Evolutionary conservation across 1,140 invertebrate genomes (phyloP).

Genomic region (Goniozus legneri): DNA sequence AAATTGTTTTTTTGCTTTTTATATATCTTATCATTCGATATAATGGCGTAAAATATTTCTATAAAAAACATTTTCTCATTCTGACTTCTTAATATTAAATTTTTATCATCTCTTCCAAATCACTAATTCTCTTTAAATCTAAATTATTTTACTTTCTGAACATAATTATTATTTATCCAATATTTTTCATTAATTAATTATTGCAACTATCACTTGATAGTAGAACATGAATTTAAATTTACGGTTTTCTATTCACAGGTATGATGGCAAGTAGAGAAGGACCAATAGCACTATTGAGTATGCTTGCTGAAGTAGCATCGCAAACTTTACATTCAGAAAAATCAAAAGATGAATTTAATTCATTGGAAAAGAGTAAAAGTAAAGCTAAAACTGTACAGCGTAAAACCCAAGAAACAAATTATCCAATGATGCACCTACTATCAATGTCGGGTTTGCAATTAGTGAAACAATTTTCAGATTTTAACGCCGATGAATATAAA

Average conservation of each 20-base stretch:
- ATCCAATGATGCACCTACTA: constrained; percentile 52
- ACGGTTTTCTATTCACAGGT: constrained; percentile 18
- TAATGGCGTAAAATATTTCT: no score
- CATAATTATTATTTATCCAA: neutral
- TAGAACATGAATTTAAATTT: neutral
- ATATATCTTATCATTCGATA: no score
- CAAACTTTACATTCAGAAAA: constrained; percentile 53
- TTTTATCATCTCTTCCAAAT: neutral
- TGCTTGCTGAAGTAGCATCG: constrained; percentile 57
- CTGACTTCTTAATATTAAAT: neutral
- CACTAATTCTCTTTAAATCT: neutral
- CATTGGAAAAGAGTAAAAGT: constrained; percentile 26
- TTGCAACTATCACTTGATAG: neutral
- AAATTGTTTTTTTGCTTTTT: no score
- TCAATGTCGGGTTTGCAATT: constrained; percentile 56
- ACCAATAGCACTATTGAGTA: constrained; percentile 49
- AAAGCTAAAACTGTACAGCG: constrained; percentile 27
- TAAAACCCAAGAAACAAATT: constrained; percentile 37
- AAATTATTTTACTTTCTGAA: neutral
- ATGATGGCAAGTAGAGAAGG: constrained; percentile 41
- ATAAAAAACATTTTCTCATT: no score
- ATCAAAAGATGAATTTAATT: constrained; percentile 30
- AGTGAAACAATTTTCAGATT: constrained; percentile 59
- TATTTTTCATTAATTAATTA: constrained; percentile 1
- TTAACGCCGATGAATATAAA: constrained; percentile 58